Evolutionary conservation across 1,140 invertebrate species (phyloP), one percentile per base, ranked within the genome.

Genomic region (Tetraneura akinire): DNA sequence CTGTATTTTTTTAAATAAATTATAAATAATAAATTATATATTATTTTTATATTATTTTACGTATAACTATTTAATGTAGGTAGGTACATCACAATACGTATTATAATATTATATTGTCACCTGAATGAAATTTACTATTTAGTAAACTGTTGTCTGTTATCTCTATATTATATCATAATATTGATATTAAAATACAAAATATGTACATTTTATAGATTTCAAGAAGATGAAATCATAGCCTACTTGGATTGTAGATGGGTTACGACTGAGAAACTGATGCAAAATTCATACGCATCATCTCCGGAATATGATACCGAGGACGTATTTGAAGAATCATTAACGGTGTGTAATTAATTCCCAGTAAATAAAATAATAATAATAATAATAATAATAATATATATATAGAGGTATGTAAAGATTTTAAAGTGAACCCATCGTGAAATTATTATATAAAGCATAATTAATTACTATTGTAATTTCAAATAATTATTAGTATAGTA

Each of bases 221-320:
- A 78, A 78, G 16, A 45, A 45, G 74, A 78, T 29, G 74, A 78
- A 57, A 51, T 78, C 55, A 78, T 78, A 45, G 55, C 37, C 1
- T 78, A 78, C 47, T 60, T 78, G 55, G 74, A 78, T 37, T 78
- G 74, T 26, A 55, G 74, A 62, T 78, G 74, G 74, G 74, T 78
- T 26, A 78, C 74, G n/a, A 78, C 74, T 26, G 74, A 78, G 21
- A 78, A 32, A 13, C 21, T 78, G 0, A 78, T 78, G 74, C 53
- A 57, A 78, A 78, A 78, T 62, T 78, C 74, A 49, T 78, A 45
- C 11, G 74, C 74, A 21, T 57, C 74, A 14, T 78, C 74, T 57
- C 53, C 51, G 1, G 74, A 78, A 47, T 78, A 74, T 18, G 37
- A 78, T 32, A 45, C 60, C 42, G 60, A 29, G 32, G 53, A 78